Percentiles rank a stretch among this genome's conserved stretches.
These are phyloP conservation scores for Copidosoma aretas DNA, from an alignment of 2,888 invertebrate genomes.

Conservation along the genomic window DNA sequence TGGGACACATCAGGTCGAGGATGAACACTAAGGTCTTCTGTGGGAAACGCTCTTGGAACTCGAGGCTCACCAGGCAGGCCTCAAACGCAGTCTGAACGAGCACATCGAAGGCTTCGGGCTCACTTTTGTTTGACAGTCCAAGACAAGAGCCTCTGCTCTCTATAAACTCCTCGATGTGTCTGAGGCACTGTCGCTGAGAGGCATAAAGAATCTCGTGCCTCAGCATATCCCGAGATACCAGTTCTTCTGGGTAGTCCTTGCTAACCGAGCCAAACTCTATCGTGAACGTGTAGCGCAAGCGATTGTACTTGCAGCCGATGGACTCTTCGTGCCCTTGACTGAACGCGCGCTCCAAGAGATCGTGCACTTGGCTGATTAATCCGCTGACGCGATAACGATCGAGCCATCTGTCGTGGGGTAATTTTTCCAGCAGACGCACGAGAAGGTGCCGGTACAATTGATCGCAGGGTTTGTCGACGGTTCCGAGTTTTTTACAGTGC, in stretches of 20 bases:
- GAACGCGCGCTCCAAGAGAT: background rate
- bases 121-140: background rate
- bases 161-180: background rate
- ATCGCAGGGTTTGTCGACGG: background rate
- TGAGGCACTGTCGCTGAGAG: background rate
- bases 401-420: background rate
- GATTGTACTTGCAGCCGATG: background rate
- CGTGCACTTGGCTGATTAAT: background rate
- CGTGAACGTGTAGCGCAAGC: background rate
- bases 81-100: slow-evolving; percentile 50
- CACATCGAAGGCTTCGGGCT: slow-evolving; percentile 29
- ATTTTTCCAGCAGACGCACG: background rate
- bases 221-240: background rate
- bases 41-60: slow-evolving; percentile 45
- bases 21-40: slow-evolving; percentile 46
- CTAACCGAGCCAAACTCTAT: background rate
- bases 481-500: background rate
- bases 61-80: slow-evolving; percentile 48
- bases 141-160: background rate
- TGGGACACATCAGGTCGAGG: slow-evolving; percentile 44
- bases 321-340: background rate
- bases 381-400: background rate
- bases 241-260: background rate
- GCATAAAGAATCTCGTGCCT: background rate
- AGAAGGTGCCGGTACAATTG: background rate